phyloP scores from a whole-genome alignment of 2,888 invertebrate genomes.

The Tipula vernalis region DNA sequence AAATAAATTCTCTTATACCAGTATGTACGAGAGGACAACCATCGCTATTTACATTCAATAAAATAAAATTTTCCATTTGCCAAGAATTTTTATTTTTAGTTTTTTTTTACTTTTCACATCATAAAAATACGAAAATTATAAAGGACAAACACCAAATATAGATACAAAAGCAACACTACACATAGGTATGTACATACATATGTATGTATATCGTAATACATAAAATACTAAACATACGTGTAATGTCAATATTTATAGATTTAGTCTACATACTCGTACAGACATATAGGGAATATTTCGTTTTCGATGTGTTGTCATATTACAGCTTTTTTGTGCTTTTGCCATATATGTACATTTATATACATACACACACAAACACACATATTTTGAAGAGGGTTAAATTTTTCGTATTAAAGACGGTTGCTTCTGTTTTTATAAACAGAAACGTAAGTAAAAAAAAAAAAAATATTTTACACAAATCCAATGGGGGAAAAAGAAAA shows the following conservation, averaged over 20 bases:
- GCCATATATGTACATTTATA: neutral
- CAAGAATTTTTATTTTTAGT: neutral
- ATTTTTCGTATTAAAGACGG: neutral
- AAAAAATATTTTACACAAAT: neutral
- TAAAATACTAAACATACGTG: neutral
- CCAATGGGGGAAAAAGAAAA: neutral
- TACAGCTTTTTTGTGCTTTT: neutral
- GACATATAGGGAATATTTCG: neutral
- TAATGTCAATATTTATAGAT: neutral
- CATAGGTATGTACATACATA: too few relatives aligned
- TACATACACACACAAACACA: neutral
- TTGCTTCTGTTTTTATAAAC: neutral
- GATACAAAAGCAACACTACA: neutral
- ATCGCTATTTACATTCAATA: slow-evolving; percentile 4
- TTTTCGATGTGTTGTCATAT: neutral
- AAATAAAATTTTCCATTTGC: neutral
- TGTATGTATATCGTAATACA: neutral
- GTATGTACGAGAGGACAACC: neutral
- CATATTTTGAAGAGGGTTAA: neutral
- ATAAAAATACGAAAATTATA: neutral
- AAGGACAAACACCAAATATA: neutral
- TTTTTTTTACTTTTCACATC: neutral
- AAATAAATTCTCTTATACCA: neutral
- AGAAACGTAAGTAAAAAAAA: neutral
- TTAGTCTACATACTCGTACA: neutral